Base-by-base conservation (phyloP, 2,113 vertebrate genomes). In the Suricata suricatta region DNA sequence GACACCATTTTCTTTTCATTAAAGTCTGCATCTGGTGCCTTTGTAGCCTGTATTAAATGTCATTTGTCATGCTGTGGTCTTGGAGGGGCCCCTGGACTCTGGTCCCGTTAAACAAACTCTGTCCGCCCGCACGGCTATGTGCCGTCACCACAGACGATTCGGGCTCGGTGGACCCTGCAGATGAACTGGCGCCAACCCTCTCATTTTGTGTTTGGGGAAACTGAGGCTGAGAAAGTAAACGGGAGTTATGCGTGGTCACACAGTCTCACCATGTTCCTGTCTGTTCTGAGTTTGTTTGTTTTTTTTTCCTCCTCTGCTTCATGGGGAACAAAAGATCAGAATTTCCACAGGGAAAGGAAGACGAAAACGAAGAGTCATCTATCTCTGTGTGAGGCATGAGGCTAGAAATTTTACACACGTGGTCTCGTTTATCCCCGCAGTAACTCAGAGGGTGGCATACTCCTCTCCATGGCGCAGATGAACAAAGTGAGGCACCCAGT, bases 11-110 rank as follows among this genome's bases (percentile, higher is more conserved):
- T 92, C 94, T 96, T 94, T 84, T 93, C 93, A 90, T 96, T 97
- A 92, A 85, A 52, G 47, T 31, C 57, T 27, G 54, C 96, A 95
- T 97, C 97, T 97, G 97, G 96, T 29, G 95, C 91, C 96, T 97
- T 94, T 97, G 96, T 88, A 71, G 90, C 64, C 35, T 19, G 41
- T 27, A 50, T 81, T 54, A 94, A 90, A 52, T 81, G 52, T 57
- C 74, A 50, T 94, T 97, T 94, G 85, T 95, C 97, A 93, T 88
- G 93, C 96, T 52, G 7, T 60, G 98, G 96, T 54, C 96, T 71
- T 64, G 50, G 90, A 60, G 60, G 93, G 95, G 90, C 54, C 94
- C 92, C 71, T 82, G 74, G 92, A 84, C 86, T 63, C 52, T 66
- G 57, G 66, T 72, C 71, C 64, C 52, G 5, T 68, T 60, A 68